phyloP scores from a whole-genome alignment of 2,113 vertebrate species.

The Podarcis cretensis region DNA sequence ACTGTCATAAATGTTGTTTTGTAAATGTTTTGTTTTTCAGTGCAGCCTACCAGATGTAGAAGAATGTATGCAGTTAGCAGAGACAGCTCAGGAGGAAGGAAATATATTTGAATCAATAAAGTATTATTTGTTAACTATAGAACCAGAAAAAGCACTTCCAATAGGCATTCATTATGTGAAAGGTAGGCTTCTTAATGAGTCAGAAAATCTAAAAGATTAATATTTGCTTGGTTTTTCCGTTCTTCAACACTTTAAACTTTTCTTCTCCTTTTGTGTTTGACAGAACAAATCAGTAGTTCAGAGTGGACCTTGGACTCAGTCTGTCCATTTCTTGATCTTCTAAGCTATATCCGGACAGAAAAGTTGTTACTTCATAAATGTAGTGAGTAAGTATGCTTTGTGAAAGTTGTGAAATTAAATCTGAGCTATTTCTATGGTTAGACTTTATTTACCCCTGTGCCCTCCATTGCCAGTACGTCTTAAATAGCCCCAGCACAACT shows the following conservation, averaged over 20 bases:
- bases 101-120: slow-evolving; percentile 86
- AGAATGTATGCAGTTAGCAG: slow-evolving; percentile 85
- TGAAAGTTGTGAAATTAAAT: slow-evolving; percentile 14
- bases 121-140: slow-evolving; percentile 87
- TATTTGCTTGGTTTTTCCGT: background rate
- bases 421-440: background rate
- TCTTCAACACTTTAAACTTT: background rate
- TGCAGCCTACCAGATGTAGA: slow-evolving; percentile 86
- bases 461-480: background rate
- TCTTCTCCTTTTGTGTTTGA: slow-evolving; percentile 23
- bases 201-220: background rate
- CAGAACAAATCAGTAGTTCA: slow-evolving; percentile 85
- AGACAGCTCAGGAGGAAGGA: slow-evolving; percentile 74
- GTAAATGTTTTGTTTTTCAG: slow-evolving; percentile 74
- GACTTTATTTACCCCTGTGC: background rate
- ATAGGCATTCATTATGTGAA: slow-evolving; percentile 88
- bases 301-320: slow-evolving; percentile 90
- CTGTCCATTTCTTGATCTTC: slow-evolving; percentile 87
- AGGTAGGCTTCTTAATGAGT: slow-evolving; percentile 76
- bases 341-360: slow-evolving; percentile 94
- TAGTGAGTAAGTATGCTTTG: slow-evolving; percentile 84
- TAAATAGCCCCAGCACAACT: background rate
- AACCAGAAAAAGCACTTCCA: slow-evolving; percentile 89
- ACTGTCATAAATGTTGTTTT: background rate
- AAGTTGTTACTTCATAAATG: slow-evolving; percentile 83